Evolutionary conservation across 2,797 vertebrate genomes (phyloP), one percentile per base, ranked within the genome.

Genomic region (Thalassophryne amazonica): DNA sequence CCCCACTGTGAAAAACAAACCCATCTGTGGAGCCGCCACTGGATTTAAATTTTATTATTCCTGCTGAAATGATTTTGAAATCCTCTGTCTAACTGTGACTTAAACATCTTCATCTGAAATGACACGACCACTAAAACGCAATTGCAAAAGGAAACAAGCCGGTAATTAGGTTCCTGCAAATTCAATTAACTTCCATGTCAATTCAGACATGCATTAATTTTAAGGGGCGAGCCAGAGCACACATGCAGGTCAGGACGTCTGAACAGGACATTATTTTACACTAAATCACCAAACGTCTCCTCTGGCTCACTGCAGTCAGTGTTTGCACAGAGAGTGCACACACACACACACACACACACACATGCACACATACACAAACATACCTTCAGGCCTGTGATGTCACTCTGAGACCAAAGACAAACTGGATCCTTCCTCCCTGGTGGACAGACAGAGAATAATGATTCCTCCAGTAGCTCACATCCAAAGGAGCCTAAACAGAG

Each of bases 111-210:
- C 1, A 41, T 47, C 19, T 45, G 16, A 18, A 23, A 60, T 59
- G 34, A 61, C 64, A 49, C 23, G 39, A 29, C 18, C 72, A 63
- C 50, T 52, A 38, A 43, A 15, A 45, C 38, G 60, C 36, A 54
- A 61, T 47, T 48, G 42, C 27, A 18, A 18, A 29, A 62, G 73
- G 75, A 85, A 89, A 69, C 63, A 65, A 41, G 48, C 78, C 65
- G 55, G 74, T 87, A 81, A 90, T 87, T 71, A 72, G 41, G 34
- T 74, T 54, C 64, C 10, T 36, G 42, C 51, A 65, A 87, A 86
- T 85, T 73, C 41, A 80, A 79, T 86, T 84, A 47, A 64, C 74
- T 72, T 70, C 78, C 50, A 54, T 64, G 46, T 30, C 28, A 36
- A 65, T 64, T 64, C 16, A 41, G 67, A 59, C 33, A 23, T 51